Evolutionary conservation across 2,888 invertebrate species (phyloP).

Genomic region (Heliconius ismenius): DNA sequence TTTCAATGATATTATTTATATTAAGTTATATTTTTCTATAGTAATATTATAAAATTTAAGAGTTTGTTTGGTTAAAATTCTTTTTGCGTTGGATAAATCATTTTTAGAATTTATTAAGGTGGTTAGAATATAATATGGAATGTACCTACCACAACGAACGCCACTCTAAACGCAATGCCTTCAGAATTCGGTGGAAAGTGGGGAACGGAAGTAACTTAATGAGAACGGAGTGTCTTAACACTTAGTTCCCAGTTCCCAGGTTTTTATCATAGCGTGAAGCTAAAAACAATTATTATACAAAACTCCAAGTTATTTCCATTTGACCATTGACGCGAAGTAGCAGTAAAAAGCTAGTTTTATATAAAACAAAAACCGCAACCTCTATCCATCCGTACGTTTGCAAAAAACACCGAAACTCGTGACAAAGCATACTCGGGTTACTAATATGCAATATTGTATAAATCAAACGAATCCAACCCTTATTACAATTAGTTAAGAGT

Average conservation of each 20-base stretch:
- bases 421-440: constrained; percentile 65
- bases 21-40: background rate
- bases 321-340: background rate
- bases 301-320: background rate
- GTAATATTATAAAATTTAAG: background rate
- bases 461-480: constrained; percentile 45
- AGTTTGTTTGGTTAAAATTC: background rate
- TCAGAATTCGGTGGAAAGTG: too few species aligned
- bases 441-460: constrained; percentile 62
- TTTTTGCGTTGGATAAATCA: too few species aligned
- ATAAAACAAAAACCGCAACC: constrained; percentile 13
- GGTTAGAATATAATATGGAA: too few species aligned
- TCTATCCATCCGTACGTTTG: constrained; percentile 29
- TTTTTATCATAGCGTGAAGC: too few species aligned
- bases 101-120: too few species aligned
- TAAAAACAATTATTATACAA: background rate
- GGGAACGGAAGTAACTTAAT: too few species aligned
- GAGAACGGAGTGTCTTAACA: too few species aligned
- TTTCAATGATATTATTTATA: background rate
- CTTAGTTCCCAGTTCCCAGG: too few species aligned
- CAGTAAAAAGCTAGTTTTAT: background rate
- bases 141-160: too few species aligned
- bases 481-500: constrained; percentile 46
- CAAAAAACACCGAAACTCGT: constrained; percentile 52
- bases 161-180: too few species aligned